Conservation (phyloP, 2,888 invertebrate species). For the Drosophila borborema region DNA sequence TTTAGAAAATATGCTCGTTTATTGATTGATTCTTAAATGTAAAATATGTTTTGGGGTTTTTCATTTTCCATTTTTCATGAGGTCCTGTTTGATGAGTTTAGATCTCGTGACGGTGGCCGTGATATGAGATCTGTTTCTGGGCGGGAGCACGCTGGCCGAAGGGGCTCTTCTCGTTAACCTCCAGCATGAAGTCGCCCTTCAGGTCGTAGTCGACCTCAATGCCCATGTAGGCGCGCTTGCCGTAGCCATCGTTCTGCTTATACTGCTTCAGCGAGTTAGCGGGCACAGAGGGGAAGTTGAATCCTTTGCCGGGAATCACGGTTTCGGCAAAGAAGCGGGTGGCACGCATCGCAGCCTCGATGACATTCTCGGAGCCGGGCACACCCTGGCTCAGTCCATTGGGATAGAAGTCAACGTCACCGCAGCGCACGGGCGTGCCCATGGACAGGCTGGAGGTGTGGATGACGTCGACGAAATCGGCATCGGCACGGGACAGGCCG, state of each 20-base stretch:
- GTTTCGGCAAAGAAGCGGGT: slow-evolving; percentile 83
- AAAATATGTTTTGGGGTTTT: background rate
- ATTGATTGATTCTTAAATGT: slow-evolving; percentile 22
- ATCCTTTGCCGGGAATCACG: slow-evolving; percentile 82
- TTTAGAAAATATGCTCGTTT: slow-evolving; percentile 39
- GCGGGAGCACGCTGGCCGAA: slow-evolving; percentile 79
- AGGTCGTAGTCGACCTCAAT: slow-evolving; percentile 70
- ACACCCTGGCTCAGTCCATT: slow-evolving; percentile 76
- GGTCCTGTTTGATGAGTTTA: slow-evolving; percentile 15
- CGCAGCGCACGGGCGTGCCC: slow-evolving; percentile 71
- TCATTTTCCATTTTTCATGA: background rate
- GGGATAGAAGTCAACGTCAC: slow-evolving; percentile 84
- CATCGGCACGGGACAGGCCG: slow-evolving; percentile 83
- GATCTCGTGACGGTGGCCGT: slow-evolving; percentile 55
- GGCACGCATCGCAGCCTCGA: slow-evolving; percentile 81
- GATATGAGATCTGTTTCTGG: slow-evolving; percentile 72
- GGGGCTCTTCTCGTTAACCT: slow-evolving; percentile 81
- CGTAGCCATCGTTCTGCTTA: slow-evolving; percentile 77
- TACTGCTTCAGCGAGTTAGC: slow-evolving; percentile 81
- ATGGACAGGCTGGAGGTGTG: slow-evolving; percentile 81
- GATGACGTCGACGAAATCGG: slow-evolving; percentile 83
- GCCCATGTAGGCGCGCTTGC: slow-evolving; percentile 82
- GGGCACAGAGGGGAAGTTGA: slow-evolving; percentile 82
- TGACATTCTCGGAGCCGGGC: slow-evolving; percentile 79
- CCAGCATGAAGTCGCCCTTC: slow-evolving; percentile 82